phyloP scores from a whole-genome alignment of 2,888 invertebrate genomes.

The Scrobipalpa costella region DNA sequence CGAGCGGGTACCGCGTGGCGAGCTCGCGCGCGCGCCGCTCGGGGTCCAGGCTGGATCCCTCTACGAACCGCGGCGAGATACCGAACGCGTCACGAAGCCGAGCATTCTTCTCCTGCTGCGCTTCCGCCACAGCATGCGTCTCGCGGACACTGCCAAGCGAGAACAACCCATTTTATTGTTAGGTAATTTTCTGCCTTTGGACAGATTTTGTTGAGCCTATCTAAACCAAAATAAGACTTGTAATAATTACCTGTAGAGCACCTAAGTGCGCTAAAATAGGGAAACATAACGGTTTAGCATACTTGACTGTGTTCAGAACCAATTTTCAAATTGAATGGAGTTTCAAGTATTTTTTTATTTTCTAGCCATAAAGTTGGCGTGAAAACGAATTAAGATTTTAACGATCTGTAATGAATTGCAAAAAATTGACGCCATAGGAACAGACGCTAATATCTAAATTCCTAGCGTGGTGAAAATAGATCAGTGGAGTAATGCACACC shows the following conservation, averaged over 20 bases:
- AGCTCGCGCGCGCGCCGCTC: conserved; percentile 81
- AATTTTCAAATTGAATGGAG: conserved; percentile 41
- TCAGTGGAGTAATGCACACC: conserved; percentile 68
- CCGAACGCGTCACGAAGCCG: conserved; percentile 96
- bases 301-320: conserved; percentile 38
- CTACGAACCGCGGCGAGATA: conserved; percentile 95
- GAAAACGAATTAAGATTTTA: neutral
- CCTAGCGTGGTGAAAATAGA: neutral
- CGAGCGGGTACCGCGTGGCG: conserved; percentile 84
- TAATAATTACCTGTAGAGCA: conserved; percentile 76
- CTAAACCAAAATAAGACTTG: conserved; percentile 42
- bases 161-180: neutral
- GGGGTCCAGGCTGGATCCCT: conserved; percentile 95
- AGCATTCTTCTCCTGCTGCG: conserved; percentile 97
- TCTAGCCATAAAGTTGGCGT: neutral
- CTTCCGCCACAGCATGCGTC: conserved; percentile 97
- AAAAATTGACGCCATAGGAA: neutral
- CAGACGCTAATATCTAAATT: neutral
- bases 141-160: conserved; percentile 88
- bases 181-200: neutral
- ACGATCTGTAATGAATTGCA: neutral
- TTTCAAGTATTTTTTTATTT: conserved; percentile 31
- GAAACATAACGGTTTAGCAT: conserved; percentile 60
- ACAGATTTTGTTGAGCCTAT: neutral
- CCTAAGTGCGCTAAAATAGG: conserved; percentile 77